Conservation (phyloP, 2,888 invertebrate species). For the Matsumyia berberina region DNA sequence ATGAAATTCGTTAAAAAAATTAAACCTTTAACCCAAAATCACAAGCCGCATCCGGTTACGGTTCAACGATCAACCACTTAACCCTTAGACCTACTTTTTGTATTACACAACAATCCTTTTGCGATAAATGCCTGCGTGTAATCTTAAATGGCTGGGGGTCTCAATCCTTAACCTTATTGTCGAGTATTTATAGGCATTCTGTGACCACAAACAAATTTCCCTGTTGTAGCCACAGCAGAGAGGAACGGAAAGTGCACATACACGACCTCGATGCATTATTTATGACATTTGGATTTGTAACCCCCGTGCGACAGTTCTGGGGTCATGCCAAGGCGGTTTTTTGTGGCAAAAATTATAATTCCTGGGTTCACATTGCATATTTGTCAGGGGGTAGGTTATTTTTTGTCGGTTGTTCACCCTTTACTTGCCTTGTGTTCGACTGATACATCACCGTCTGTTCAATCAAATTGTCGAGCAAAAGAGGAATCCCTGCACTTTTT, state of each 20-base stretch:
- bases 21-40: constrained; percentile 43
- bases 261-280: constrained; percentile 70
- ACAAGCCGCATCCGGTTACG: constrained; percentile 55
- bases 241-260: constrained; percentile 29
- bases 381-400: constrained; percentile 11
- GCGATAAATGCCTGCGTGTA: constrained; percentile 45
- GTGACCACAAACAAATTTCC: constrained; percentile 70
- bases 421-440: constrained; percentile 45
- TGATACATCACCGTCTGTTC: constrained; percentile 1
- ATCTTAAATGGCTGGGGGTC: neutral
- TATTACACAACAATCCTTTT: constrained; percentile 48
- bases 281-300: constrained; percentile 69
- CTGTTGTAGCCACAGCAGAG: constrained; percentile 10
- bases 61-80: constrained; percentile 63
- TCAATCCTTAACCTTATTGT: constrained; percentile 62
- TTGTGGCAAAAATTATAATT: constrained; percentile 49
- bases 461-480: constrained; percentile 19
- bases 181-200: constrained; percentile 54
- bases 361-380: constrained; percentile 67
- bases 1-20: constrained; percentile 19
- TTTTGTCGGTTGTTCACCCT: constrained; percentile 39
- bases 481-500: neutral
- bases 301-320: constrained; percentile 61
- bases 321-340: constrained; percentile 45
- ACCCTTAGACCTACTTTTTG: constrained; percentile 65